Percentiles rank a stretch among this genome's conserved stretches.
These are phyloP conservation scores for Pristionchus mayeri DNA, from an alignment of 2,888 invertebrate genomes.

Conservation along the genomic window DNA sequence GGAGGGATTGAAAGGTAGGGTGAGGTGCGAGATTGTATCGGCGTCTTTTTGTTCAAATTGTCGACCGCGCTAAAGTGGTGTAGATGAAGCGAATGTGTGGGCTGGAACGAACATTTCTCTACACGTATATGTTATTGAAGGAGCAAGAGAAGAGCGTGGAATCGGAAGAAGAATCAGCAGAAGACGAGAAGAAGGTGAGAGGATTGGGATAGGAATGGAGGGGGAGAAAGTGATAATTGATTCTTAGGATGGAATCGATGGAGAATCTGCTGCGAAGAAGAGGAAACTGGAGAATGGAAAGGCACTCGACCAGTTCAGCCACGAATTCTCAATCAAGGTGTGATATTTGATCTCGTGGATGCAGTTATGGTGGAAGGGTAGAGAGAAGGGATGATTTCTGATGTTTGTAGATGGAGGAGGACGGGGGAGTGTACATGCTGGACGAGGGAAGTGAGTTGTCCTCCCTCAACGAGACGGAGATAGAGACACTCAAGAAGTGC, in stretches of 20 bases:
- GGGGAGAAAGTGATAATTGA: too few species aligned
- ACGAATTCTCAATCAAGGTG: conserved; percentile 69
- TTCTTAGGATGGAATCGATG: not conserved
- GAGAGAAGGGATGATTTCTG: not conserved
- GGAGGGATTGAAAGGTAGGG: conserved; percentile 6
- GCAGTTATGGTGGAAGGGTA: conserved; percentile 50
- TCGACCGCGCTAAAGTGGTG: too few species aligned
- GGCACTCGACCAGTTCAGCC: conserved; percentile 72
- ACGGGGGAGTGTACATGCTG: conserved; percentile 69
- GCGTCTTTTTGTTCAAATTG: not conserved
- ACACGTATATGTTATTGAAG: too few species aligned
- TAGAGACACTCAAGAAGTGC: conserved; percentile 64
- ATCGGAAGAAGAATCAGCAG: too few species aligned
- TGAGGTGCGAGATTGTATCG: not conserved
- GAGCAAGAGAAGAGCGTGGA: too few species aligned
- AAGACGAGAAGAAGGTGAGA: too few species aligned
- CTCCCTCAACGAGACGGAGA: conserved; percentile 71
- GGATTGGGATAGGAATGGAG: too few species aligned
- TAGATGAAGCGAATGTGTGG: too few species aligned
- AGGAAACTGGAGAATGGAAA: conserved; percentile 61
- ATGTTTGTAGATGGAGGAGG: conserved; percentile 50
- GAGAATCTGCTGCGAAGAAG: conserved; percentile 60
- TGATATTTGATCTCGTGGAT: not conserved
- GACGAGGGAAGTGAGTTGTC: conserved; percentile 75
- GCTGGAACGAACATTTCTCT: too few species aligned